Conservation (phyloP, 2,113 vertebrate species). For the Gasterosteus nipponicus region DNA sequence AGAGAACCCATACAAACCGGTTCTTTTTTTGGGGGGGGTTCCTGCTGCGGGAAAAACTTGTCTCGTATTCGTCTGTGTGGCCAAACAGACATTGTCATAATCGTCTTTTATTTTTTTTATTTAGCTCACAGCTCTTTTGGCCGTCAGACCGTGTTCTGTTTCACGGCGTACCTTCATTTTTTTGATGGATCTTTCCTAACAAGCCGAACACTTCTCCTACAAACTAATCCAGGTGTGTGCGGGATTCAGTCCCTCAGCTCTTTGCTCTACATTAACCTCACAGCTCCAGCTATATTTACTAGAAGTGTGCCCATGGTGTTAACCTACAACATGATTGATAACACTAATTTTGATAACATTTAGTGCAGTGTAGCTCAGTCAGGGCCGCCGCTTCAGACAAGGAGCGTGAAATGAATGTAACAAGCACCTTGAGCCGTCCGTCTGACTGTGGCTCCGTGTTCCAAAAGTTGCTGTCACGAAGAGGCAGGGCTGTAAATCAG, state of each 20-base stretch:
- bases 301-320: background rate
- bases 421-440: slow-evolving; percentile 27
- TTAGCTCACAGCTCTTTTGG: slow-evolving; percentile 13
- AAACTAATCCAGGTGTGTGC: background rate
- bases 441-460: slow-evolving; percentile 18
- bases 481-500: slow-evolving; percentile 40
- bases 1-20: slow-evolving; percentile 15
- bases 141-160: slow-evolving; percentile 28
- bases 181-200: slow-evolving; percentile 18
- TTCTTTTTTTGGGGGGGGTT: slow-evolving; percentile 3
- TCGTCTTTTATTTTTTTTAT: slow-evolving; percentile 1
- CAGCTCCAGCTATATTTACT: background rate
- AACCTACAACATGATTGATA: slow-evolving; percentile 4
- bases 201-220: background rate
- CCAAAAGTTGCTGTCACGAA: slow-evolving; percentile 23
- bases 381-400: slow-evolving; percentile 21
- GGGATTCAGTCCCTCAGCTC: background rate
- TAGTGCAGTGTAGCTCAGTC: slow-evolving; percentile 8
- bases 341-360: slow-evolving; percentile 7
- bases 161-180: background rate
- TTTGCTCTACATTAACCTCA: background rate
- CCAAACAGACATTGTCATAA: slow-evolving; percentile 9
- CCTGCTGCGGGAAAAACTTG: slow-evolving; percentile 16
- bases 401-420: slow-evolving; percentile 51
- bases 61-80: background rate